Base-by-base conservation (phyloP, 2,797 vertebrate genomes). In the Melanotaenia boesemani region DNA sequence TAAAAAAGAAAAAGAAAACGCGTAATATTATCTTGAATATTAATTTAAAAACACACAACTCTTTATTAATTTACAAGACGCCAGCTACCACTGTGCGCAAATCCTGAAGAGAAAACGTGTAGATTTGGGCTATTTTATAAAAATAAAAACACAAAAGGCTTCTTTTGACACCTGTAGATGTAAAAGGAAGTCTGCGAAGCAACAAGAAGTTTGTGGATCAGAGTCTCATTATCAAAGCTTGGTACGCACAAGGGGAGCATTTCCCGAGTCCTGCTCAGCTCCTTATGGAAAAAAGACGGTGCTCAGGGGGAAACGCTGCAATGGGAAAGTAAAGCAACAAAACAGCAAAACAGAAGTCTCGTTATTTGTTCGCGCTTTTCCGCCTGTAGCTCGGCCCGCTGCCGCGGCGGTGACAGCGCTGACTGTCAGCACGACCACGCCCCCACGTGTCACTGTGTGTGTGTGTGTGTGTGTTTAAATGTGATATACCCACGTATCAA, bases 361-460 rank as follows among this genome's bases (percentile, higher is more conserved):
- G 56, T 56, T 26, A 24, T 63, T 20, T 44, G 65, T 62, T 48
- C 4, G 5, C 57, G 11, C 55, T 7, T 62, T 74, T 62, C 28
- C 44, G 34, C 18, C 54, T 16, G n/a, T 5, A 32, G 44, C n/a
- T 7, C 63, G 18, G 2, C 18, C 46, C 1, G 48, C 37, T 67
- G 68, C 22, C 62, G 32, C n/a, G 30, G 24, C 39, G 5, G 52
- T 0, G 57, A 65, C 30, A 66, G 50, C 1, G 1, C 8, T 10
- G 48, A 3, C 50, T 18, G 72, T 60, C 66, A 34, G 70, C 58
- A 9, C 0, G 66, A 34, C 16, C 79, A 82, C 85, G 60, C 81
- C 84, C 16, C 46, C 72, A 10, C 41, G 5, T 44, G 15, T 44
- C 41, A 44, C 41, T 18, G 41, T 2, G 41, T 18, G 41, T 9